Evolutionary conservation across 2,888 invertebrate species (phyloP).

Genomic region (Lymantria dispar): DNA sequence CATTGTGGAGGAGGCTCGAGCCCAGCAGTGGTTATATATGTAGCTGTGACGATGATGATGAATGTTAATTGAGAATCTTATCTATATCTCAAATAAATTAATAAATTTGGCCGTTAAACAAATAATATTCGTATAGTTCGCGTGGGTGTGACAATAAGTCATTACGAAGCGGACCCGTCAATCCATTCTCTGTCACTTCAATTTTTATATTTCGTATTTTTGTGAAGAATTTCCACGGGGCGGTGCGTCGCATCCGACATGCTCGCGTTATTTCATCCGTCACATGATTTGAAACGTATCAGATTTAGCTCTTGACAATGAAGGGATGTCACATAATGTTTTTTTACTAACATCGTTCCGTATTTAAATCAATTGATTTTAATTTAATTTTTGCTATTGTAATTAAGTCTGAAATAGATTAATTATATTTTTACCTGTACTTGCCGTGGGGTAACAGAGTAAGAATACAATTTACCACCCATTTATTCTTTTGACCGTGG

Average conservation of each 20-base stretch:
- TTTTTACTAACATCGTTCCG: conserved; percentile 21
- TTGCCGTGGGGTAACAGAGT: no score
- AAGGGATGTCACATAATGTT: conserved; percentile 24
- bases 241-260: conserved; percentile 40
- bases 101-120: no score
- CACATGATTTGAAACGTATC: conserved; percentile 67
- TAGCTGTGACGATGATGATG: no score
- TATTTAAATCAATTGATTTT: conserved; percentile 22
- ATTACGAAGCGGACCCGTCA: conserved; percentile 41
- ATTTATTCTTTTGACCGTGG: no score
- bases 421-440: no score
- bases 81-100: no score
- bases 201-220: conserved; percentile 39
- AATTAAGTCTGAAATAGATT: no score
- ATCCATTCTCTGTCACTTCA: conserved; percentile 34
- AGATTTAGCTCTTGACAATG: conserved; percentile 52
- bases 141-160: conserved; percentile 46
- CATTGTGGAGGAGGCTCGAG: no score
- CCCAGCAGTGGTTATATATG: no score
- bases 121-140: not conserved
- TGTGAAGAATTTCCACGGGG: conserved; percentile 30
- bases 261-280: conserved; percentile 59
- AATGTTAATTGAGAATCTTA: no score
- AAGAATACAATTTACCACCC: no score
- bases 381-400: no score